These are phyloP conservation scores for Drosophila carrolli DNA, from an alignment of 1,140 invertebrate species.

Conservation along the genomic window DNA sequence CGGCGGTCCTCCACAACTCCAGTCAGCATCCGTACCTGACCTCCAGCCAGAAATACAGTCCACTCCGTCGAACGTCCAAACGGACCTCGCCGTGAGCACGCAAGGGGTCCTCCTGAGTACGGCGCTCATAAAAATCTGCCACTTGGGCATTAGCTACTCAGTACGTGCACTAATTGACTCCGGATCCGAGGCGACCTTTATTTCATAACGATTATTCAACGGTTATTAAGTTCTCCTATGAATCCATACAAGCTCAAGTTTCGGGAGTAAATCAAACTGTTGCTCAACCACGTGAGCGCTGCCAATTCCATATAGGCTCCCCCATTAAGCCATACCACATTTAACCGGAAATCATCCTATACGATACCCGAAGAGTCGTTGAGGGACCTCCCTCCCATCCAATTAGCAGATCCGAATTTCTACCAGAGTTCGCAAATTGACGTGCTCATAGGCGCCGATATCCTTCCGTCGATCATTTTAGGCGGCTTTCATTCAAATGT, in stretches of 20 bases:
- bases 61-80: too few species aligned
- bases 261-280: neutral
- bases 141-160: neutral
- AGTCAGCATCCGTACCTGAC: too few species aligned
- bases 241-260: neutral
- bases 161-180: too few species aligned
- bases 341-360: neutral
- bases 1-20: too few species aligned
- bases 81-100: too few species aligned
- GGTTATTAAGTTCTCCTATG: neutral
- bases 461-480: slow-evolving; percentile 1
- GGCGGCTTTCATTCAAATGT: neutral
- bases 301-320: neutral
- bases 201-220: too few species aligned
- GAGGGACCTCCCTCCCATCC: neutral
- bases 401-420: slow-evolving; percentile 1
- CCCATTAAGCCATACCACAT: neutral
- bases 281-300: neutral
- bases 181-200: too few species aligned
- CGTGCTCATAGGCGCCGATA: slow-evolving; percentile 1
- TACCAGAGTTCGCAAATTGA: slow-evolving; percentile 1
- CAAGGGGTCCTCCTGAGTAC: neutral
- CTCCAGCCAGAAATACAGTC: too few species aligned
- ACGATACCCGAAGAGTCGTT: neutral
- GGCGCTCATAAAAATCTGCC: neutral